Evolutionary conservation across 2,888 invertebrate genomes (phyloP), one percentile per base, ranked within the genome.

Genomic region (Heliconius sara): DNA sequence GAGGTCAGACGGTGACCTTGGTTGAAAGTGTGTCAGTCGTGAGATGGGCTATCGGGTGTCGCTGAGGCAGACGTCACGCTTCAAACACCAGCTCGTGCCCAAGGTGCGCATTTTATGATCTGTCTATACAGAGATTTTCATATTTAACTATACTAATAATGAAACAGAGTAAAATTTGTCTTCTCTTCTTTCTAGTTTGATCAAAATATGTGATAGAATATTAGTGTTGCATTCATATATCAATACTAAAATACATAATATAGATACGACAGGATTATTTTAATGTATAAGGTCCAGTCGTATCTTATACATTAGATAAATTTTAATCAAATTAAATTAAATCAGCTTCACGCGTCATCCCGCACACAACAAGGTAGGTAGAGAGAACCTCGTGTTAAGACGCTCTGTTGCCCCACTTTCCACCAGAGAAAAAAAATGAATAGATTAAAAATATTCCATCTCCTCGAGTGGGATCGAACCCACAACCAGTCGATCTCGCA

Each of bases 21-120:
- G 86, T 83, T 87, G 88, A 85, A 94, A 94, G 94, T 93, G 87
- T 93, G 95, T 91, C 95, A 92, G 87, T 95, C 94, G 95, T 95
- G 93, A 94, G 95, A 93, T 93, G 92, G 91, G 91, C 93, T 94
- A 85, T 86, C 86, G 86, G 86, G 83, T 94, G 94, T 94, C 94
- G 93, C 92, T 92, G 90, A 92, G 93, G 94, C 92, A 93, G 93
- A 91, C 95, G 94, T 95, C 94, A 95, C 94, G 94, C 93, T 91
- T 89, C 85, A 89, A 87, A 87, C 91, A 88, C 87, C 88, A 85
- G 85, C 85, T 84, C 84, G 85, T 84, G 84, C 80, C 60, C 74
- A 77, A 79, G 60, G 72, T 77, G 76, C 43, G 71, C 52, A 66
- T 65, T 65, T 60, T 74, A 63, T 63, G n/a, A 27, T 65, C 52